These are phyloP conservation scores for Danio choprae DNA, from an alignment of 2,797 vertebrate genomes.

Conservation along the genomic window DNA sequence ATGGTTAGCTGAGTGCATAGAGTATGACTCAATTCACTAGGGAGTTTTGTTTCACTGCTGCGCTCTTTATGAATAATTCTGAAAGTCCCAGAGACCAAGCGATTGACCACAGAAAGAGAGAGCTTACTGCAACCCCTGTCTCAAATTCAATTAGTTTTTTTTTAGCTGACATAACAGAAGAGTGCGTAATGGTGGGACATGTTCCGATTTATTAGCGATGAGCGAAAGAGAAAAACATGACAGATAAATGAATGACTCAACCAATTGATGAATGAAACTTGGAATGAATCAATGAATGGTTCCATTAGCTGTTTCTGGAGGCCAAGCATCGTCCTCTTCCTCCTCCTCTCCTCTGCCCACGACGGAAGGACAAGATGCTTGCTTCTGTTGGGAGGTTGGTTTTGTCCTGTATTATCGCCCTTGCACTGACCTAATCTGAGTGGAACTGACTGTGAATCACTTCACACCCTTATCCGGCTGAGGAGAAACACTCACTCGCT, in stretches of 20 bases:
- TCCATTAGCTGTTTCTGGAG: constrained; percentile 52
- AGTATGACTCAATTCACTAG: constrained; percentile 44
- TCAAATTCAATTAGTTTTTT: constrained; percentile 44
- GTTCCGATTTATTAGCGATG: constrained; percentile 1
- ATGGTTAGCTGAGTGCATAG: constrained; percentile 18
- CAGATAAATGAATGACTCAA: constrained; percentile 51
- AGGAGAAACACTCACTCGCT: constrained; percentile 57
- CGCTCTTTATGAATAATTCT: constrained; percentile 55
- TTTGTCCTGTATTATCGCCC: constrained; percentile 39
- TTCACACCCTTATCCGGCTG: constrained; percentile 66
- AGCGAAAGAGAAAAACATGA: constrained; percentile 48
- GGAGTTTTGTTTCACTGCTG: constrained; percentile 22
- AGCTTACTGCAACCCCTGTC: constrained; percentile 28
- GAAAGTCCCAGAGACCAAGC: constrained; percentile 56
- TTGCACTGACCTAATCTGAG: constrained; percentile 62
- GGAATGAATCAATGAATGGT: constrained; percentile 36
- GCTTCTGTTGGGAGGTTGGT: constrained; percentile 38
- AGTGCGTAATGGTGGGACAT: constrained; percentile 25
- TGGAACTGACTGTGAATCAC: constrained; percentile 77
- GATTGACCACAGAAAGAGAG: constrained; percentile 52
- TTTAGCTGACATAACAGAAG: constrained; percentile 54
- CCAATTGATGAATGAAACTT: constrained; percentile 47
- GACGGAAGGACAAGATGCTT: constrained; percentile 41
- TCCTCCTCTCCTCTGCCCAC: constrained; percentile 41
- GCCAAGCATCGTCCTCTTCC: constrained; percentile 36